phyloP scores from a whole-genome alignment of 2,888 invertebrate species.

The Aradus depressus region DNA sequence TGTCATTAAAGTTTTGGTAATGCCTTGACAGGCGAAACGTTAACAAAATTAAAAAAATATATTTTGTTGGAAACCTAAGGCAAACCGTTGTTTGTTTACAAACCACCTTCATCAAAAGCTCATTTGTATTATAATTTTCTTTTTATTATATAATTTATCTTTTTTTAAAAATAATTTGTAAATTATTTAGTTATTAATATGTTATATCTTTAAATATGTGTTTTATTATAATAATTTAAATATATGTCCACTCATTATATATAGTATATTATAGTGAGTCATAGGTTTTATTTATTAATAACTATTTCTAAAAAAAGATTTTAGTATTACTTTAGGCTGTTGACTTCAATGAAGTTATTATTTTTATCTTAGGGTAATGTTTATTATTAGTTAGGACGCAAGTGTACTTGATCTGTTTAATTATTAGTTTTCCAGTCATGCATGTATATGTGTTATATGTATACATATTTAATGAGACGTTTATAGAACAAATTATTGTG shows the following conservation, averaged over 20 bases:
- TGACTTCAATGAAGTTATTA: conserved; percentile 16
- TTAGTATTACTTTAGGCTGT: conserved; percentile 10
- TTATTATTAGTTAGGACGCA: conserved; percentile 2
- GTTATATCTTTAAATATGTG: neutral
- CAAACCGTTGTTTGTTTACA: too few species aligned
- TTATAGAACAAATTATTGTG: conserved; percentile 10
- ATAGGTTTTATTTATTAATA: neutral
- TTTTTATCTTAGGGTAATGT: conserved; percentile 1
- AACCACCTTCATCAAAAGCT: too few species aligned
- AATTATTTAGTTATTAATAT: neutral
- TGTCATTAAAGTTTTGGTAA: too few species aligned
- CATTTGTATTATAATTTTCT: too few species aligned
- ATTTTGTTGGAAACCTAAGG: too few species aligned
- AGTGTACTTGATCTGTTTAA: conserved; percentile 5
- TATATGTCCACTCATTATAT: neutral
- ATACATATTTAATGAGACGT: conserved; percentile 10
- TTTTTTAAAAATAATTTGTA: neutral
- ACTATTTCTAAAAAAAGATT: conserved; percentile 3
- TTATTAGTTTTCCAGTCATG: too few species aligned
- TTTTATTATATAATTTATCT: neutral
- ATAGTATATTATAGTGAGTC: conserved; percentile 1
- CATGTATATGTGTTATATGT: neutral
- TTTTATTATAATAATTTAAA: neutral
- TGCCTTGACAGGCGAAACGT: too few species aligned
- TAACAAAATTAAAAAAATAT: too few species aligned